Percentiles rank a stretch among this genome's conserved stretches.
Conservation (phyloP, 92 coral and sea anemone genomes). For the Parazoanthus darwini region DNA sequence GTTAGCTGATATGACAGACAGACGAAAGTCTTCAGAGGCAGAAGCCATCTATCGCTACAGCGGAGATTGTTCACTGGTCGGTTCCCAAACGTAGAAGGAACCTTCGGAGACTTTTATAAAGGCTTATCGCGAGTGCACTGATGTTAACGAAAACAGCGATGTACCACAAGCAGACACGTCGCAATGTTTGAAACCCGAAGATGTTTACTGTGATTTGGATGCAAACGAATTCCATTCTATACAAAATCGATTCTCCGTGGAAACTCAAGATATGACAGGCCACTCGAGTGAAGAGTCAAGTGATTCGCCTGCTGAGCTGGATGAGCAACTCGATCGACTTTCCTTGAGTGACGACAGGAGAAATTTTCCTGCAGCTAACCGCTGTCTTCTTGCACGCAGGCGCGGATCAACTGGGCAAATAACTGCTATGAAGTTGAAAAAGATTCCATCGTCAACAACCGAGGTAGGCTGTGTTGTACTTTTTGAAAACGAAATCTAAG, state of each 20-base stretch:
- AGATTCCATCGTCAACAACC: not conserved
- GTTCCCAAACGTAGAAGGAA: not conserved
- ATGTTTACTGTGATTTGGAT: constrained; percentile 30
- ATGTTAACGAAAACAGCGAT: not conserved
- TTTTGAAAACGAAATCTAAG: not conserved
- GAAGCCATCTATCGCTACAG: not conserved
- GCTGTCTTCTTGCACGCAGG: not conserved
- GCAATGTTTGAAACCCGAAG: not conserved
- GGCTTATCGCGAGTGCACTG: not conserved
- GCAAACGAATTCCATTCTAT: constrained; percentile 6
- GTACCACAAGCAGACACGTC: not conserved
- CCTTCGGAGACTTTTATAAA: not conserved
- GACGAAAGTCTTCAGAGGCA: not conserved
- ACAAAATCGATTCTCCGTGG: constrained; percentile 5
- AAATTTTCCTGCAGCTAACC: not conserved
- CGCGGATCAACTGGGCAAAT: constrained; percentile 35
- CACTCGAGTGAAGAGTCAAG: not conserved
- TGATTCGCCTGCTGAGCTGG: not conserved
- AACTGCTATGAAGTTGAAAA: not conserved
- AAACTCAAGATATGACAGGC: not conserved
- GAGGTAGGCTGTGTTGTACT: not conserved
- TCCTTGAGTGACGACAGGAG: not conserved
- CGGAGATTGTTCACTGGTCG: not conserved
- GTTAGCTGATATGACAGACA: not conserved
- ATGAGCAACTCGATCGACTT: not conserved